Percentiles rank a stretch among this genome's conserved stretches.
Conservation (phyloP, 1,140 invertebrate species). For the Helicorthomorpha holstii region DNA sequence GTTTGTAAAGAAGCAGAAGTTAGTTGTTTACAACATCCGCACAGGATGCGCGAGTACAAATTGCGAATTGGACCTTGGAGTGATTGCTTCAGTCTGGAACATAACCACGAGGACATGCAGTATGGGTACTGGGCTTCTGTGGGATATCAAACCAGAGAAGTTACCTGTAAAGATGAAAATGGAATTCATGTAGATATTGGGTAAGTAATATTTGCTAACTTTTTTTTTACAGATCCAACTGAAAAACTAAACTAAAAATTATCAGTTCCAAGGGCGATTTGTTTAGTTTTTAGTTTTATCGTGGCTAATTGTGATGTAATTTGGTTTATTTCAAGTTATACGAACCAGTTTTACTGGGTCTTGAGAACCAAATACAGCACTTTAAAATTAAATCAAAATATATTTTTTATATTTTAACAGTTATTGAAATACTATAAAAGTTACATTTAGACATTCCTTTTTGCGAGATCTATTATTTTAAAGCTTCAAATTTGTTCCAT, state of each 20-base stretch:
- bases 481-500: no score
- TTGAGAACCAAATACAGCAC: no score
- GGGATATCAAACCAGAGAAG: conserved; percentile 21
- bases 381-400: no score
- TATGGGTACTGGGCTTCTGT: conserved; percentile 11
- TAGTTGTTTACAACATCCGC: neutral
- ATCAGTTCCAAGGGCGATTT: no score
- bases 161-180: conserved; percentile 20
- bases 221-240: neutral
- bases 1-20: conserved; percentile 11
- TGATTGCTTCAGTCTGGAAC: conserved; percentile 1
- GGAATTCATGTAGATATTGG: conserved; percentile 19
- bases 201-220: conserved; percentile 14
- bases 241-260: neutral
- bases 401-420: no score
- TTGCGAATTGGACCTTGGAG: conserved; percentile 9
- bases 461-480: no score
- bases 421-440: no score
- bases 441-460: no score
- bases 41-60: neutral
- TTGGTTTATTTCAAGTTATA: no score
- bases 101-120: neutral
- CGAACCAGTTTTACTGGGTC: no score
- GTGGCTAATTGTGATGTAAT: no score
- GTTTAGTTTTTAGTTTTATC: no score